phyloP scores from a whole-genome alignment of 2,113 vertebrate genomes.

The Labrus mixtus region DNA sequence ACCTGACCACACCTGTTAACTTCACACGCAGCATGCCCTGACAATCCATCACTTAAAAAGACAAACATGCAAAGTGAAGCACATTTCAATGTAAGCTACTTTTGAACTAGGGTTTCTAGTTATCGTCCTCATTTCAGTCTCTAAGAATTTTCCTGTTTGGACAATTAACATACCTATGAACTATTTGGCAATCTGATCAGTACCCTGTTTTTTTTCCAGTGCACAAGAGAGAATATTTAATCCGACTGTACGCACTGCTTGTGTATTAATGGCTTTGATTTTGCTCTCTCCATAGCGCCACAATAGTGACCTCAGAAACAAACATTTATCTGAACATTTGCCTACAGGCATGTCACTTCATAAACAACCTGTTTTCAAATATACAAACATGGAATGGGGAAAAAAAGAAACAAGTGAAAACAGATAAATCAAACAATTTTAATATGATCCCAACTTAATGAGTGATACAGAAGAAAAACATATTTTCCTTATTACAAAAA shows the following conservation, averaged over 20 bases:
- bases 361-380: background rate
- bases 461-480: constrained; percentile 70
- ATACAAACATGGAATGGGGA: background rate
- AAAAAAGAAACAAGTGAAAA: constrained; percentile 17
- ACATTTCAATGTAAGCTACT: too few relatives aligned
- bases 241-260: background rate
- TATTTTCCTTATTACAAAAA: constrained; percentile 70
- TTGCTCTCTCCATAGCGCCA: background rate
- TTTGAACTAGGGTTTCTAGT: too few relatives aligned
- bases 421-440: constrained; percentile 29
- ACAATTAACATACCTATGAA: too few relatives aligned
- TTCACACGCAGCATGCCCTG: too few relatives aligned
- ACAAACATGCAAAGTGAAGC: too few relatives aligned
- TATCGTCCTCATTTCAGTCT: background rate
- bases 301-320: background rate
- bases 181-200: background rate
- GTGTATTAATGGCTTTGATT: background rate
- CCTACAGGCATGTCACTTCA: background rate
- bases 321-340: background rate
- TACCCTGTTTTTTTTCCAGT: background rate
- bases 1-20: too few relatives aligned
- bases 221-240: too few relatives aligned
- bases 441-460: constrained; percentile 74
- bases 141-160: background rate
- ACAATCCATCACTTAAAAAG: too few relatives aligned